A percentile compares a stretch with the other conserved stretches of the same genome.
Conservation (phyloP, 1,140 invertebrate species). For the Lasioglossum baleicum region DNA sequence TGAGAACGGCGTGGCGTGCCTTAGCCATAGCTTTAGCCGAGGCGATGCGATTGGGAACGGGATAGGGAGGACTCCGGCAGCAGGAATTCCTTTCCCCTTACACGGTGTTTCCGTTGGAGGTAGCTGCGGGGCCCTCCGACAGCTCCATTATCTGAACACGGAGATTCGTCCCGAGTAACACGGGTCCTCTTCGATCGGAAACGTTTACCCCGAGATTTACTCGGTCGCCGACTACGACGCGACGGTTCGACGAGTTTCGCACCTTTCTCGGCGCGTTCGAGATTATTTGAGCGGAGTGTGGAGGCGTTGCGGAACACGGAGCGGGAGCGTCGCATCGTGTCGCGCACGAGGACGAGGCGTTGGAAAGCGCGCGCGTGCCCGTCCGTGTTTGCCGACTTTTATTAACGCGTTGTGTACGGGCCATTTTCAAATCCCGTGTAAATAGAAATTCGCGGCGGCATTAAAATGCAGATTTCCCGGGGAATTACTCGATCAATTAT, state of each 20-base stretch:
- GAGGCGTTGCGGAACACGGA: too few species aligned
- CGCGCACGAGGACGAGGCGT: not conserved
- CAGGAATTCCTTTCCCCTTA: conserved; percentile 42
- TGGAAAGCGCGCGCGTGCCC: conserved; percentile 1
- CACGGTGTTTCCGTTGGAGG: conserved; percentile 11
- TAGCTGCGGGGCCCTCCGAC: not conserved
- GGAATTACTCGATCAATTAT: conserved; percentile 22
- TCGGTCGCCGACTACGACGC: too few species aligned
- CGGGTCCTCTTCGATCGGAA: not conserved
- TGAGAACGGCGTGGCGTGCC: not conserved
- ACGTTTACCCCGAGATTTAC: not conserved
- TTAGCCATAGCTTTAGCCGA: too few species aligned
- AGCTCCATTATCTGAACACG: conserved; percentile 5
- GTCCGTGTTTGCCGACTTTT: conserved; percentile 2
- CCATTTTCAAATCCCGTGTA: conserved; percentile 28
- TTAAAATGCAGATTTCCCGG: conserved; percentile 32
- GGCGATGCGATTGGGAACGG: not conserved
- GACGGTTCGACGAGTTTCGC: not conserved
- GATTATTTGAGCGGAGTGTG: not conserved
- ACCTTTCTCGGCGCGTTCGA: not conserved
- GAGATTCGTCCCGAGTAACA: not conserved
- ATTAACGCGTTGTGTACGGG: conserved; percentile 14
- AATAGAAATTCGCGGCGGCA: conserved; percentile 25
- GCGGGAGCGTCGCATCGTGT: not conserved
- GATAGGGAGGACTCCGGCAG: not conserved